phyloP scores from a whole-genome alignment of 2,797 vertebrate genomes.

The Adrianichthys oophorus region DNA sequence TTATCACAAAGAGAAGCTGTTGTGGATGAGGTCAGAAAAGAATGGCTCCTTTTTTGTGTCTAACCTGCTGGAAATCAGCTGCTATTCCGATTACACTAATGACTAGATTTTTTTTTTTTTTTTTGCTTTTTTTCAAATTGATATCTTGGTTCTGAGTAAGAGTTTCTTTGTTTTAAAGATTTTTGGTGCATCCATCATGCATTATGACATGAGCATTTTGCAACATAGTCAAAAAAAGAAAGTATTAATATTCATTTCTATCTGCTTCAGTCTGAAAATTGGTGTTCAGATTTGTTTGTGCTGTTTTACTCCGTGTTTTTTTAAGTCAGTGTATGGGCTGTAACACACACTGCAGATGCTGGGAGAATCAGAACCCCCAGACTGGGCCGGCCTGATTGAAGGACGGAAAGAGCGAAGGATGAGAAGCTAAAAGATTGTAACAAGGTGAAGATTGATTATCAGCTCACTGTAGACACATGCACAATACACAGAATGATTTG shows the following conservation, averaged over 20 bases:
- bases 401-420: constrained; percentile 21
- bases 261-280: constrained; percentile 16
- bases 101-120: constrained; percentile 7
- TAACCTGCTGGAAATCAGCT: constrained; percentile 22
- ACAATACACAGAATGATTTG: no score
- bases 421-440: constrained; percentile 22
- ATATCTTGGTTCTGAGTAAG: not conserved
- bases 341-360: constrained; percentile 39
- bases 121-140: constrained; percentile 23
- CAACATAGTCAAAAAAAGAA: no score
- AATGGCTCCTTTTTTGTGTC: constrained; percentile 19
- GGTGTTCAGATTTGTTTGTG: constrained; percentile 20
- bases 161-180: not conserved
- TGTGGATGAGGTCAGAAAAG: constrained; percentile 43
- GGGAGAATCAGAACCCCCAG: constrained; percentile 40
- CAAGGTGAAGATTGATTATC: constrained; percentile 46
- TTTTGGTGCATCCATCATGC: not conserved
- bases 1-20: constrained; percentile 42
- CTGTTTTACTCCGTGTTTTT: constrained; percentile 30
- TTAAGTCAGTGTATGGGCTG: constrained; percentile 6
- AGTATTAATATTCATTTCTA: not conserved
- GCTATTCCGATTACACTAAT: no score
- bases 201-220: no score
- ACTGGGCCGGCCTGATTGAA: constrained; percentile 18
- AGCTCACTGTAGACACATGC: not conserved